Base-by-base conservation (phyloP, 2,888 invertebrate genomes). In the Polymixis lichenea region DNA sequence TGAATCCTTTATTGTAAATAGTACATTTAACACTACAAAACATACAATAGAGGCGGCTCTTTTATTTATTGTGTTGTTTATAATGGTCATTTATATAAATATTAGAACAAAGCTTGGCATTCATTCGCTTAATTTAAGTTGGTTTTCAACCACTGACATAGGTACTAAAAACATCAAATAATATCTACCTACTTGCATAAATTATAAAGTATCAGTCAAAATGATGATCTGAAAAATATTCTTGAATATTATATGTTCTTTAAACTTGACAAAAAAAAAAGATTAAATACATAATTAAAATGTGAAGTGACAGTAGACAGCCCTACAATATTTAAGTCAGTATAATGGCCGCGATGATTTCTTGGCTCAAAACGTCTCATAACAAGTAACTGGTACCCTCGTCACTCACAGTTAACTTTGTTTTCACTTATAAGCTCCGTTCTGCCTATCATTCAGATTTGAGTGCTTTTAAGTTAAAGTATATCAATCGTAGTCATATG, bases 321-420 rank as follows among this genome's bases (percentile, higher is more conserved):
- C 95, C 95, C 94, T 94, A 77, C 70, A 73, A 72, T 78, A 82
- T 86, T 88, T 86, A 89, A 86, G 84, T 85, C 88, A 74, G 87
- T 88, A 90, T 94, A 94, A 95, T 94, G 88, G 90, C 87, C 88
- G 92, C 92, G 94, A 95, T 95, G 95, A 96, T 95, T 94, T 95
- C 94, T 93, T 92, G 92, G 92, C 94, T 93, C 90, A 92, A 92
- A 93, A 90, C 92, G 91, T 92, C 91, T 93, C 94, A 94, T 93
- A 93, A 94, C 92, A 92, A 91, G 90, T 88, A 91, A 91, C 87
- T 92, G 90, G 69, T 89, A 92, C 94, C 94, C 94, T 93, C 93
- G 93, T 93, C 94, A 93, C 91, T 91, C 87, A 84, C 89, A 81
- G 86, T 90, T 93, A 92, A 93, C 92, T 94, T 93, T 94, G 92